Base-by-base conservation (phyloP, 2,797 vertebrate species). In the Acrocephalus scirpaceus region DNA sequence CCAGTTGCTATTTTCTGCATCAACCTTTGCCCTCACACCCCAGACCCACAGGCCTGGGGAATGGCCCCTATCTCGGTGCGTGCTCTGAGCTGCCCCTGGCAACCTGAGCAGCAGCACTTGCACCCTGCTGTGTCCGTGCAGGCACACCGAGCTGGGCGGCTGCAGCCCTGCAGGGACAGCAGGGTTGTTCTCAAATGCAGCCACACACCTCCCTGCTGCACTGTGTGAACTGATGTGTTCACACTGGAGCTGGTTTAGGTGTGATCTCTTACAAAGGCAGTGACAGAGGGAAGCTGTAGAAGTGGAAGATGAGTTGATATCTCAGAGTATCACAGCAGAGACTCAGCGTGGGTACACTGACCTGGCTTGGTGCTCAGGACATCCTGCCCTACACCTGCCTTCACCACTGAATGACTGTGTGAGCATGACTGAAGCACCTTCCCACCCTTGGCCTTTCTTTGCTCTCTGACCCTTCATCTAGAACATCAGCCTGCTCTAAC, bases 281-380 rank as follows among this genome's bases (percentile, higher is more conserved):
- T 38, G 83, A 53, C 20, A n/a, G 53, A 25, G 62, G 64, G 67
- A 70, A 88, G 54, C 69, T n/a, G 57, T 57, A 77, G 25, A 60
- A 83, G 16, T 53, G 70, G 79, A 91, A 90, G 51, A 34, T n/a
- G 20, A 40, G 14, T 13, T 78, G 50, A 65, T 0, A 1, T 64
- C 60, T 75, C 44, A 3, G 30, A 67, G 51, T 48, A 51, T 64
- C 5, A 0, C 65, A 58, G 67, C n/a, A 72, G 76, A 65, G 36
- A 60, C 76, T 53, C 32, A 29, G 40, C 0, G 0, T 21, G 71
- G 65, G 21, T 23, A 5, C 50, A 8, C 0, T 58, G 72, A 32
- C 26, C 50, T 30, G 75, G 38, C 30, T 34, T 61, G 38, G 44
- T 62, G 61, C 47, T 42, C 21, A 18, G 77, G 50, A 47, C 45